Percentiles rank a stretch among this genome's conserved stretches.
phyloP scores from a whole-genome alignment of 1,140 invertebrate genomes.

The Drosophila serrata region DNA sequence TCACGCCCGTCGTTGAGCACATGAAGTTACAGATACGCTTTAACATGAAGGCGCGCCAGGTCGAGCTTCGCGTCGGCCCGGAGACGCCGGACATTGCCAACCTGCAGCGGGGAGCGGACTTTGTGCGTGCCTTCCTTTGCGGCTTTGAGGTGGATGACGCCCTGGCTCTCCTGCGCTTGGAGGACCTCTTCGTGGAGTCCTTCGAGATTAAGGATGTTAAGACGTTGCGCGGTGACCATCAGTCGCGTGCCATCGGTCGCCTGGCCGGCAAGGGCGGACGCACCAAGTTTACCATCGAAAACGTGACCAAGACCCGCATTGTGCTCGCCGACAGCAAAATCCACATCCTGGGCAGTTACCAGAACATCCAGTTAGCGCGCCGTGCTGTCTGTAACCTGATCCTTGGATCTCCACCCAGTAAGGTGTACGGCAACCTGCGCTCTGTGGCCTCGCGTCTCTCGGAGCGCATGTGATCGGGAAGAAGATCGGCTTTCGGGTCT shows the following conservation, averaged over 20 bases:
- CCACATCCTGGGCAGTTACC: slow-evolving; percentile 98
- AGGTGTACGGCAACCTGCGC: slow-evolving; percentile 97
- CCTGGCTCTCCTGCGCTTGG: slow-evolving; percentile 96
- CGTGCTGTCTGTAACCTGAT: slow-evolving; percentile 99
- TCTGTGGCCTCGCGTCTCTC: slow-evolving; percentile 93
- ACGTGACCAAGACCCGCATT: slow-evolving; percentile 99
- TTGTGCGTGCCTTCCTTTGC: slow-evolving; percentile 97
- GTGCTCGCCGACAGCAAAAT: slow-evolving; percentile 98
- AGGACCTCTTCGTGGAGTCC: slow-evolving; percentile 98
- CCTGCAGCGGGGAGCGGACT: slow-evolving; percentile 99
- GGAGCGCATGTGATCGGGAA: slow-evolving; percentile 90
- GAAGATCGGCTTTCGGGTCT: slow-evolving; percentile 12
- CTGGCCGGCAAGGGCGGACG: slow-evolving; percentile 98
- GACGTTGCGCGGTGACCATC: slow-evolving; percentile 97
- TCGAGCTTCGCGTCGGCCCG: slow-evolving; percentile 85
- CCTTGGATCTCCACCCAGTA: slow-evolving; percentile 97
- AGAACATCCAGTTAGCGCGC: slow-evolving; percentile 98
- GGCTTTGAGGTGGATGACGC: slow-evolving; percentile 99
- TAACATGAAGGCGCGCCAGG: slow-evolving; percentile 95
- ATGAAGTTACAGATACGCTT: slow-evolving; percentile 97
- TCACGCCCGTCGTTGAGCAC: slow-evolving; percentile 98
- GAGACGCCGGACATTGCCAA: slow-evolving; percentile 95
- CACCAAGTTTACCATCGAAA: slow-evolving; percentile 99
- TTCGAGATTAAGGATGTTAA: slow-evolving; percentile 99
- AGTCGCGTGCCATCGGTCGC: slow-evolving; percentile 97